These are phyloP conservation scores for Pseudopipra pipra DNA, from an alignment of 2,113 vertebrate species.

Conservation along the genomic window DNA sequence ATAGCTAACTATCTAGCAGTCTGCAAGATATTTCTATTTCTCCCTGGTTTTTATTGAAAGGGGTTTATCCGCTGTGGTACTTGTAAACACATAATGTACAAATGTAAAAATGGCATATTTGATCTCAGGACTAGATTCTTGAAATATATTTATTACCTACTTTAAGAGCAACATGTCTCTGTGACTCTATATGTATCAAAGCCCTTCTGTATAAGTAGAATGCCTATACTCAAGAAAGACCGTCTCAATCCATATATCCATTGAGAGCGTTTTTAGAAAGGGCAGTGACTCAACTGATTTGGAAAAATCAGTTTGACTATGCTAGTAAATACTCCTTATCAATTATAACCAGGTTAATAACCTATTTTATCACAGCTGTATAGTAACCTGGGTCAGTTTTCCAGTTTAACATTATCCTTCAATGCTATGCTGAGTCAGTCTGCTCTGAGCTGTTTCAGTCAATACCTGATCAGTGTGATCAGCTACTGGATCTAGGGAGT, in stretches of 20 bases:
- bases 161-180: neutral
- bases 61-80: fast-evolving
- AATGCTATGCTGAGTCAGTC: neutral
- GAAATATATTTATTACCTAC: neutral
- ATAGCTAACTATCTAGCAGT: neutral
- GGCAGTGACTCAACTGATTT: neutral
- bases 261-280: neutral
- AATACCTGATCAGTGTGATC: neutral
- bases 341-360: neutral
- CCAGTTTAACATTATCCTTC: neutral
- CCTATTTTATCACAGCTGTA: neutral
- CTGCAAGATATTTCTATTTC: neutral
- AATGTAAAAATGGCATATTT: neutral
- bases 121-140: neutral
- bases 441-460: neutral
- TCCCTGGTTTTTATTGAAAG: neutral
- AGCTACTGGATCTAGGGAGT: neutral
- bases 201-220: neutral
- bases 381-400: neutral
- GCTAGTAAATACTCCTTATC: neutral
- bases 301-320: neutral
- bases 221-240: neutral
- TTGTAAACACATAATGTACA: fast-evolving
- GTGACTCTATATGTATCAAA: neutral
- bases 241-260: neutral